Percentiles rank a stretch among this genome's conserved stretches.
phyloP scores from a whole-genome alignment of 2,888 invertebrate species.

The Andrena flavipes region DNA sequence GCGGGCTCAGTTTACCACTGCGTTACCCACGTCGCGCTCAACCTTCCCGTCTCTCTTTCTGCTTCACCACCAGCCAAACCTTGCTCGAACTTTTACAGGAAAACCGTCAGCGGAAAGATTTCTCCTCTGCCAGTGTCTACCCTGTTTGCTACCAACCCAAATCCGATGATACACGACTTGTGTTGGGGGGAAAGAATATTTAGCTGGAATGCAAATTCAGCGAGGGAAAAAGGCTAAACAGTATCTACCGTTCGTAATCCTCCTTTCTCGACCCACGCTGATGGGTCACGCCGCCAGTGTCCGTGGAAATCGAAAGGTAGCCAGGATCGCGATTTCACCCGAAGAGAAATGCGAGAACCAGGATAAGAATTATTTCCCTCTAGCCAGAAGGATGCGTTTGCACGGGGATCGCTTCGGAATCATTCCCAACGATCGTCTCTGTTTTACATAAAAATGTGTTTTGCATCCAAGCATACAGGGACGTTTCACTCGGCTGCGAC shows the following conservation, averaged over 20 bases:
- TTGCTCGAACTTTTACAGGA: neutral
- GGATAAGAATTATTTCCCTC: conserved; percentile 21
- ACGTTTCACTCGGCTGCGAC: conserved; percentile 7
- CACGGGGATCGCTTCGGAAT: conserved; percentile 21
- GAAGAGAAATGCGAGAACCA: neutral
- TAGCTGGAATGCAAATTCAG: no score
- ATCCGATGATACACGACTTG: no score
- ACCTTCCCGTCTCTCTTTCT: neutral
- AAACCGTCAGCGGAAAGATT: no score
- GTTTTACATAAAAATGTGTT: conserved; percentile 55
- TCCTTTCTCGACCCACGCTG: neutral
- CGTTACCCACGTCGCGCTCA: conserved; percentile 11
- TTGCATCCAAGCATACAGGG: neutral
- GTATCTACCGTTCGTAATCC: no score
- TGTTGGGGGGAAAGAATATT: no score
- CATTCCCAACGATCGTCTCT: conserved; percentile 17
- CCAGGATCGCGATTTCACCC: neutral
- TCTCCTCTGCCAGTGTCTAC: no score
- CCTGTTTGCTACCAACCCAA: no score
- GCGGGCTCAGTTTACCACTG: conserved; percentile 60
- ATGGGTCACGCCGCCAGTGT: neutral
- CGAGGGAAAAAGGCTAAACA: no score
- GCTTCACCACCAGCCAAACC: neutral
- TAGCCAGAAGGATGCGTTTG: neutral
- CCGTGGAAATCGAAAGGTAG: neutral